Percentiles rank a stretch among this genome's conserved stretches.
Evolutionary conservation across 2,797 vertebrate species (phyloP).

Genomic region (Mionectes olivaceus): DNA sequence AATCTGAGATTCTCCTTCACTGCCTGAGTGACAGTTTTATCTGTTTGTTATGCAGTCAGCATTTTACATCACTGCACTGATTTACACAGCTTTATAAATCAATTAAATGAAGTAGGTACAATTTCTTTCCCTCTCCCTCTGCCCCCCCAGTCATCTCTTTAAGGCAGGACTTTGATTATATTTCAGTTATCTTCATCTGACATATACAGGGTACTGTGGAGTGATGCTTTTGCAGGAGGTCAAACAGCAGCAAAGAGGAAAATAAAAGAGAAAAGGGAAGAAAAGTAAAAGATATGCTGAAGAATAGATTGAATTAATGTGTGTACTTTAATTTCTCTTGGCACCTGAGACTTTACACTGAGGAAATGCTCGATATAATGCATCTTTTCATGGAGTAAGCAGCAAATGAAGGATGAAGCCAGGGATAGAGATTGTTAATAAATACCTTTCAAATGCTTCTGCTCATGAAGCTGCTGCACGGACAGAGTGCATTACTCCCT

Average conservation of each 20-base stretch:
- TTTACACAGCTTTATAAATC: not conserved
- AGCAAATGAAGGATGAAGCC: conserved; percentile 1
- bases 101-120: not conserved
- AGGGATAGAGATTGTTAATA: not conserved
- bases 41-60: not conserved
- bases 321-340: not conserved
- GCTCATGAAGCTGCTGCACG: not conserved
- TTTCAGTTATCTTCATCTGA: not conserved
- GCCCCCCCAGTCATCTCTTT: not conserved
- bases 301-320: not conserved
- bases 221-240: not conserved
- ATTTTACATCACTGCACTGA: not conserved
- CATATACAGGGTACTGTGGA: not conserved
- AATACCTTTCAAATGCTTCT: not conserved
- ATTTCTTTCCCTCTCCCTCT: not conserved
- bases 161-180: not conserved
- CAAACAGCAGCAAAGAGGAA: not conserved
- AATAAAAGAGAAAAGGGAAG: not conserved
- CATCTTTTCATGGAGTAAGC: not conserved
- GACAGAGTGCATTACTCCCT: not conserved
- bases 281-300: not conserved
- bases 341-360: not conserved
- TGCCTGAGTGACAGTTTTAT: not conserved
- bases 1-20: not conserved
- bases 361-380: not conserved